phyloP scores from a whole-genome alignment of 1,140 invertebrate species.

The Polyergus mexicanus region DNA sequence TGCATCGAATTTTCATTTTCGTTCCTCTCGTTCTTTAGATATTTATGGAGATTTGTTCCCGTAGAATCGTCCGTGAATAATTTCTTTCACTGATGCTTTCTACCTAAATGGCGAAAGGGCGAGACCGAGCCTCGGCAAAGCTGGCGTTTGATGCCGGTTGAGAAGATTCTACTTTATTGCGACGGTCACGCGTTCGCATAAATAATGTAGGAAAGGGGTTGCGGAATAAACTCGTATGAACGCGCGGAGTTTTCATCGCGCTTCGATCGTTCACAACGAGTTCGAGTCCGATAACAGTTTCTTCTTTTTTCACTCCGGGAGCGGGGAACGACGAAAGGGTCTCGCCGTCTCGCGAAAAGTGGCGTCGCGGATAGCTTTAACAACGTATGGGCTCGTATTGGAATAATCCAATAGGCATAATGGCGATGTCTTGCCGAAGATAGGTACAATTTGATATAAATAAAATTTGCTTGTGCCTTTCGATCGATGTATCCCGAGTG shows the following conservation, averaged over 20 bases:
- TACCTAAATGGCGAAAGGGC: conserved; percentile 41
- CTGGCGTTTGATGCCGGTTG: conserved; percentile 46
- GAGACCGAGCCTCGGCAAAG: conserved; percentile 13
- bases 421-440: conserved; percentile 16
- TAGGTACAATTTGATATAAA: background rate
- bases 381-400: conserved; percentile 41
- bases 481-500: background rate
- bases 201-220: conserved; percentile 61
- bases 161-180: conserved; percentile 57
- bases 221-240: conserved; percentile 53
- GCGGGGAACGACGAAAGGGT: conserved; percentile 36
- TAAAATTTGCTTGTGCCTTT: background rate
- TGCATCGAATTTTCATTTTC: conserved; percentile 62
- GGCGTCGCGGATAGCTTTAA: conserved; percentile 36
- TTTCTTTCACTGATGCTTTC: conserved; percentile 41
- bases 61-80: conserved; percentile 58
- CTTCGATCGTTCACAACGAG: conserved; percentile 39
- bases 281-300: conserved; percentile 37
- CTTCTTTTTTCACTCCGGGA: conserved; percentile 29
- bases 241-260: conserved; percentile 41
- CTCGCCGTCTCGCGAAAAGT: conserved; percentile 5
- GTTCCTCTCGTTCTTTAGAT: conserved; percentile 49
- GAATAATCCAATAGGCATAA: conserved; percentile 39
- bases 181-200: conserved; percentile 49
- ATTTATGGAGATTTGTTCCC: conserved; percentile 61